Conservation (phyloP, 2,888 invertebrate species). For the Acanthacorydalis orientalis region DNA sequence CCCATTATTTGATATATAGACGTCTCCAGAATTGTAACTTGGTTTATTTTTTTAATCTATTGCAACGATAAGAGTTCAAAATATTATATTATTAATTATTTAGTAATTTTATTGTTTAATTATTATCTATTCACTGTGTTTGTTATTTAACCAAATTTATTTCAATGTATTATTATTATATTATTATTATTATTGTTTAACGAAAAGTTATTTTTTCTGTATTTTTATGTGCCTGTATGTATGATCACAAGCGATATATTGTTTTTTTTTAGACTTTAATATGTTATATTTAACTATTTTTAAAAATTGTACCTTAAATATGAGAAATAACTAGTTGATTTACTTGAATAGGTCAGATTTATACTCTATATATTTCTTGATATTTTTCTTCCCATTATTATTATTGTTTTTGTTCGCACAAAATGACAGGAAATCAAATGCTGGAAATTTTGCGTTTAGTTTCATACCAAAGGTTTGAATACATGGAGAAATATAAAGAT, state of each 20-base stretch:
- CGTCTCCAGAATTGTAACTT: constrained; percentile 5
- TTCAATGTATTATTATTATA: background rate
- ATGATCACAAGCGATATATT: constrained; percentile 10
- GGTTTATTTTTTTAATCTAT: constrained; percentile 2
- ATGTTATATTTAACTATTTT: constrained; percentile 6
- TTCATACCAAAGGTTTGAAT: too few species aligned
- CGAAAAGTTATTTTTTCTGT: constrained; percentile 16
- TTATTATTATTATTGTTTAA: constrained; percentile 12
- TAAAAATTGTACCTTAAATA: constrained; percentile 5
- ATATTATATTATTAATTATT: constrained; percentile 2
- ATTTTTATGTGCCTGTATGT: constrained; percentile 14
- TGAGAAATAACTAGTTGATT: constrained; percentile 2
- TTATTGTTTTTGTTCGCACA: constrained; percentile 9
- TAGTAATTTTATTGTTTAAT: constrained; percentile 1
- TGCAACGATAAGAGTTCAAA: constrained; percentile 7
- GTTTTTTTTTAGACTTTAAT: constrained; percentile 18
- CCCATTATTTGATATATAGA: background rate
- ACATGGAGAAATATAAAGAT: constrained; percentile 6
- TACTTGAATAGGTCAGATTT: constrained; percentile 5
- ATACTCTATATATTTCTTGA: constrained; percentile 7
- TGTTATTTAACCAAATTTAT: constrained; percentile 3
- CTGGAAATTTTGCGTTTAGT: too few species aligned
- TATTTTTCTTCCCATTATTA: constrained; percentile 10
- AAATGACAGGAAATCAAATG: background rate
- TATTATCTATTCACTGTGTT: background rate